Evolutionary conservation across 2,797 vertebrate genomes (phyloP).

Genomic region (Lithobates pipiens): DNA sequence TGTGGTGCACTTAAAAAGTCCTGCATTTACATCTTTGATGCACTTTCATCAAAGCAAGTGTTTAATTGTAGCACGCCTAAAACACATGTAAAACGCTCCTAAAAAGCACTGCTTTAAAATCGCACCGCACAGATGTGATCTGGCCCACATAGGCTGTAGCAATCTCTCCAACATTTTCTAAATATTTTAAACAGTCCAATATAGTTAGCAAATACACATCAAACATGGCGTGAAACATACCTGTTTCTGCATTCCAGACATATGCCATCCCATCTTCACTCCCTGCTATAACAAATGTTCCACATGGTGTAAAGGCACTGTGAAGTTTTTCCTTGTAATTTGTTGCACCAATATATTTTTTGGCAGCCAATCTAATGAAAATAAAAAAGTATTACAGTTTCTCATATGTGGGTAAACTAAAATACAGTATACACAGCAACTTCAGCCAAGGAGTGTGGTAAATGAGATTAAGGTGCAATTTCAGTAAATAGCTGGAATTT

Average conservation of each 20-base stretch:
- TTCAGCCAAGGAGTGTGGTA: neutral
- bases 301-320: slow-evolving; percentile 93
- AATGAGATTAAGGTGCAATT: neutral
- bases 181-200: no score
- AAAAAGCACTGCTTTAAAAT: no score
- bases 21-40: no score
- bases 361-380: slow-evolving; percentile 82
- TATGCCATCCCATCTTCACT: slow-evolving; percentile 95
- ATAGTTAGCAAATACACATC: neutral
- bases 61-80: no score
- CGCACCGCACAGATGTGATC: no score
- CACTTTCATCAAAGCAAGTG: no score
- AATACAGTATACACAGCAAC: neutral
- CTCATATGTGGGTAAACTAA: neutral
- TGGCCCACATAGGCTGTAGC: no score
- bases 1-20: no score
- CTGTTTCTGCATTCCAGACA: slow-evolving; percentile 97
- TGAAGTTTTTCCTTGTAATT: slow-evolving; percentile 94
- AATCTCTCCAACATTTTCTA: no score
- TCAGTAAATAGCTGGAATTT: no score
- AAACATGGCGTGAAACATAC: slow-evolving; percentile 70
- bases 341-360: slow-evolving; percentile 91
- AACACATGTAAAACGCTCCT: no score
- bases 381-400: slow-evolving; percentile 30
- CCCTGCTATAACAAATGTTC: slow-evolving; percentile 94